Base-by-base conservation (phyloP, 92 coral and sea anemone species). In the Parazoanthus swiftii region DNA sequence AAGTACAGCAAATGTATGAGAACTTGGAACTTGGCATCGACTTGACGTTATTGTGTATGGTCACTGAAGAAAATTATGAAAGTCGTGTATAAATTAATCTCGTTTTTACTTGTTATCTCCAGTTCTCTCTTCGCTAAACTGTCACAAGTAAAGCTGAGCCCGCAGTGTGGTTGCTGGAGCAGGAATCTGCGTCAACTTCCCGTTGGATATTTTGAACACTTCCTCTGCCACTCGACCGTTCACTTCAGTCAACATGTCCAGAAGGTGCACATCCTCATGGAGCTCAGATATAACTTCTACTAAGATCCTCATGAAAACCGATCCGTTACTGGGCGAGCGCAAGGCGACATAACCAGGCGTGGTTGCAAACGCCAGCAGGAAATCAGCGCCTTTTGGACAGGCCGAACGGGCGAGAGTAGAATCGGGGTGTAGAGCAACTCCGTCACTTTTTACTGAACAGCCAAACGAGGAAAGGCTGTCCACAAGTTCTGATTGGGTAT, bases 161-260 rank as follows among this genome's bases (percentile, higher is more conserved):
- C 89, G 81, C 54, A 86, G 83, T 76, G 89, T 86, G 13, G 74
- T 56, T 37, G 74, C 83, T 37, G 89, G 89, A 65, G 89, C 89
- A 76, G 89, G 89, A 36, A 86, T 86, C 89, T 86, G 89, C 14
- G 74, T 86, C 23, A 65, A 38, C 25, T 54, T 75, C 18, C 83
- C 83, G 1, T 43, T 51, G 16, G 89, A 37, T 43, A 77, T 18
- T 42, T 50, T 56, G 29, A 18, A 56, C 58, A 86, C 83, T 36
- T 86, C 89, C 42, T 86, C 83, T 7, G 89, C 82, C 73, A 86
- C 89, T 25, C 65, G 65, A 35, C 75, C 25, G 89, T 86, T 86
- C 37, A 86, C 89, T 43, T 37, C 83, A 14, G 89, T 86, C 82
- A 86, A 44, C 89, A 86, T 86, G 25, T 86, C 89, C 68, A 86